Evolutionary conservation across 2,888 invertebrate genomes (phyloP).

Genomic region (Deroplatys truncata): DNA sequence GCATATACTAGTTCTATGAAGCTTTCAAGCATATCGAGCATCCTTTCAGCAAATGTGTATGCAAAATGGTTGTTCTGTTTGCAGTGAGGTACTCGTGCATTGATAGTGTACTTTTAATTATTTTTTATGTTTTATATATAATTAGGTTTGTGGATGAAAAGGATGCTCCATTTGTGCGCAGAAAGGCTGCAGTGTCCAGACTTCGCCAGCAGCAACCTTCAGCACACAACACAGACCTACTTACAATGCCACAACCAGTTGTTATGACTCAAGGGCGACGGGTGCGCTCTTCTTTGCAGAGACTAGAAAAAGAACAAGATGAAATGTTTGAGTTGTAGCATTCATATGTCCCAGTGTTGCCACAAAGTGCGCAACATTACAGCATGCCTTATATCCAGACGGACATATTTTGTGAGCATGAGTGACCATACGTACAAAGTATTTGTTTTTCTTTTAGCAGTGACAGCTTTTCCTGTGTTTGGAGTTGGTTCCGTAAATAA

Average conservation of each 20-base stretch:
- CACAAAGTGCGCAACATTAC: neutral
- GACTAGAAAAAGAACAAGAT: slow-evolving; percentile 80
- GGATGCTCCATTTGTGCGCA: slow-evolving; percentile 13
- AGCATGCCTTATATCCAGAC: neutral
- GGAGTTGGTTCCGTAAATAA: neutral
- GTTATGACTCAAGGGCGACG: slow-evolving; percentile 77
- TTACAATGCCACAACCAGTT: slow-evolving; percentile 50
- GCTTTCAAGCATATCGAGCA: too few relatives aligned
- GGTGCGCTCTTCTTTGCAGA: slow-evolving; percentile 74
- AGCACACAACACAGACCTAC: slow-evolving; percentile 39
- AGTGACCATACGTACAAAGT: neutral
- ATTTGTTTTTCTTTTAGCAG: neutral
- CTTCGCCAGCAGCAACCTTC: slow-evolving; percentile 44
- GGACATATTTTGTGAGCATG: neutral
- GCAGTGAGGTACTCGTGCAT: too few relatives aligned
- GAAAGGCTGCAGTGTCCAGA: slow-evolving; percentile 42
- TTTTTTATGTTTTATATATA: neutral
- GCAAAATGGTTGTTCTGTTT: too few relatives aligned
- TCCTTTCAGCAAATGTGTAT: too few relatives aligned
- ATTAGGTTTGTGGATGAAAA: neutral
- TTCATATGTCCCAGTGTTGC: slow-evolving; percentile 6
- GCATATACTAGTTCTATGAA: too few relatives aligned
- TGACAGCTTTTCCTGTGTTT: neutral
- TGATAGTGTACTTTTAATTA: too few relatives aligned
- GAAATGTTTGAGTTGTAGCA: slow-evolving; percentile 91